Base-by-base conservation (phyloP, 2,797 vertebrate species). In the Clamator glandarius region DNA sequence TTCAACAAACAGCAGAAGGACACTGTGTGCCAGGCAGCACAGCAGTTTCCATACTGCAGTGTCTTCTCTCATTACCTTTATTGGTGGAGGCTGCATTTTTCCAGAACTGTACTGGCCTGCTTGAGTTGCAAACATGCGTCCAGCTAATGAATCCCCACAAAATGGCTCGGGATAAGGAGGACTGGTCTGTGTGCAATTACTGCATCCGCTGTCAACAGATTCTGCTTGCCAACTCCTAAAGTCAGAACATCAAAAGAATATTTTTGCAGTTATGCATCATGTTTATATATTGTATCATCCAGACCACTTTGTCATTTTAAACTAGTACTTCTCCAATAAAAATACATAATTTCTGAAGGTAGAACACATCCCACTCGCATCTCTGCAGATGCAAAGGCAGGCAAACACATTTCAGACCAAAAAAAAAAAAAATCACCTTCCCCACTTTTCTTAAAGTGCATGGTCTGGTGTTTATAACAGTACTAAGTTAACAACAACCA, bases 211-310 rank as follows among this genome's bases (percentile, higher is more conserved):
- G 96, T 99, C 99, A 94, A 99, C 98, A 0, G 99, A 99, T 96
- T 99, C 99, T 2, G 99, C 99, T 98, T 99, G 99, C 99, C 99
- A 99, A 35, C 99, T 99, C 98, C 99, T 99, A 78, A 73, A 95
- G 64, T 74, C 50, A 51, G 44, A 95, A 95, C 52, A 93, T 23
- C 10, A 73, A 21, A 89, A 51, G 29, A 55, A 76, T 70, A 25
- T 87, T 73, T n/a, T 20, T 85, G 28, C 26, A 78, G 48, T 36
- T 73, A 78, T 14, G 7, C 2, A 1, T 72, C 68, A 33, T 1
- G 1, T 68, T 83, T 36, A 48, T 2, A 0, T 46, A 80, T 48
- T 55, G 81, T 42, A 39, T 68, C 74, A 80, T 29, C 42, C 51
- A 92, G 52, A 21, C 36, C 20, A 84, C 25, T 72, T 83, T 44